phyloP scores from a whole-genome alignment of 2,888 invertebrate genomes.

The Macaria liturata region DNA sequence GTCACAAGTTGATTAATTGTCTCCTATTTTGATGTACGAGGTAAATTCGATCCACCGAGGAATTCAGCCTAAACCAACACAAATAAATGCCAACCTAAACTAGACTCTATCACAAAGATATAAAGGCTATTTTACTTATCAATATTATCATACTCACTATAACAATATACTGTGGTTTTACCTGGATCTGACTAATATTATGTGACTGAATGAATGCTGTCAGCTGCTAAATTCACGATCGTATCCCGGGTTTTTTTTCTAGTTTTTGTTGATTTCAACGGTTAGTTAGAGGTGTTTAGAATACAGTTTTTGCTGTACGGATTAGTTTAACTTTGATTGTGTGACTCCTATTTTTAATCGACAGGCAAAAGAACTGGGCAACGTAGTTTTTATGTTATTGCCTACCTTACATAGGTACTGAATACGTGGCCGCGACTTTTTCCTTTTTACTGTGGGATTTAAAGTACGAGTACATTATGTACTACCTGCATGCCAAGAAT shows the following conservation, averaged over 20 bases:
- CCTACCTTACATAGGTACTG: too few species aligned
- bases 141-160: too few species aligned
- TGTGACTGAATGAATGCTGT: not conserved
- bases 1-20: slow-evolving; percentile 35
- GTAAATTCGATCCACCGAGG: slow-evolving; percentile 4
- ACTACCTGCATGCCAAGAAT: too few species aligned
- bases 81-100: not conserved
- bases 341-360: too few species aligned
- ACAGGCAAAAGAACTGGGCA: too few species aligned
- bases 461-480: too few species aligned
- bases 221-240: slow-evolving; percentile 17
- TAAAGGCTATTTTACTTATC: too few species aligned
- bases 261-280: slow-evolving; percentile 5
- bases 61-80: slow-evolving; percentile 1
- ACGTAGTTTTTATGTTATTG: too few species aligned
- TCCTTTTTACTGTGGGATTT: too few species aligned
- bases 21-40: not conserved
- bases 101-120: too few species aligned
- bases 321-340: not conserved
- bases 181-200: not conserved
- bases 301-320: slow-evolving; percentile 5
- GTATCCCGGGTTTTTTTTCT: not conserved
- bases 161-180: too few species aligned
- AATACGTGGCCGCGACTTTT: too few species aligned
- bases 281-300: slow-evolving; percentile 1